These are phyloP conservation scores for Dicrostonyx torquatus DNA, from an alignment of 2,797 vertebrate species.

Conservation along the genomic window DNA sequence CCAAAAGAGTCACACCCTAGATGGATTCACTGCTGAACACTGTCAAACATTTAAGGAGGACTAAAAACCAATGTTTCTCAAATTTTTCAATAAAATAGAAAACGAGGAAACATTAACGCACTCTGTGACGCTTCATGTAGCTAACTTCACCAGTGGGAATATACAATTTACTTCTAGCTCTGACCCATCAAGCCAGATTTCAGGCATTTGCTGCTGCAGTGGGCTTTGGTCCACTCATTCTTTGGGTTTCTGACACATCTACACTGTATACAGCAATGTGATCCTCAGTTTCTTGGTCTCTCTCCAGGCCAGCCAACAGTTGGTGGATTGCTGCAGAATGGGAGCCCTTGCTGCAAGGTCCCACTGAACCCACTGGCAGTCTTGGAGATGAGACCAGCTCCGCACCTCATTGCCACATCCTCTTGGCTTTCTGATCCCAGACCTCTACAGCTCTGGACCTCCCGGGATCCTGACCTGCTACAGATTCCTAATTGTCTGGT, in stretches of 20 bases:
- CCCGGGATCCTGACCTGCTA: neutral
- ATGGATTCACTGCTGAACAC: neutral
- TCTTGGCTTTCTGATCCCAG: neutral
- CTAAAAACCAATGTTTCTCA: neutral
- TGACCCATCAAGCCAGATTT: neutral
- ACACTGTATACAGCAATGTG: neutral
- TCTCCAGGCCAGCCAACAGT: neutral
- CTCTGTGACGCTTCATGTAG: neutral
- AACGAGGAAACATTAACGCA: neutral
- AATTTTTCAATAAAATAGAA: neutral
- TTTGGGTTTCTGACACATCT: neutral
- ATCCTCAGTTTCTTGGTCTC: neutral
- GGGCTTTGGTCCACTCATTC: neutral
- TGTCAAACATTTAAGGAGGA: neutral
- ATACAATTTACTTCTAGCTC: neutral
- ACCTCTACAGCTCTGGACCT: neutral
- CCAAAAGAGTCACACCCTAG: neutral
- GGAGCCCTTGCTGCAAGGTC: neutral
- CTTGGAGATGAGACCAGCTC: no score
- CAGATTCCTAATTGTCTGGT: neutral
- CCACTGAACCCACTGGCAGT: neutral
- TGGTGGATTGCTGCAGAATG: neutral
- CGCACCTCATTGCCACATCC: neutral
- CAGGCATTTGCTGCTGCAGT: neutral
- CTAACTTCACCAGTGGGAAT: neutral